Base-by-base conservation (phyloP, 1,140 invertebrate species). In the Drosophila grimshawi region DNA sequence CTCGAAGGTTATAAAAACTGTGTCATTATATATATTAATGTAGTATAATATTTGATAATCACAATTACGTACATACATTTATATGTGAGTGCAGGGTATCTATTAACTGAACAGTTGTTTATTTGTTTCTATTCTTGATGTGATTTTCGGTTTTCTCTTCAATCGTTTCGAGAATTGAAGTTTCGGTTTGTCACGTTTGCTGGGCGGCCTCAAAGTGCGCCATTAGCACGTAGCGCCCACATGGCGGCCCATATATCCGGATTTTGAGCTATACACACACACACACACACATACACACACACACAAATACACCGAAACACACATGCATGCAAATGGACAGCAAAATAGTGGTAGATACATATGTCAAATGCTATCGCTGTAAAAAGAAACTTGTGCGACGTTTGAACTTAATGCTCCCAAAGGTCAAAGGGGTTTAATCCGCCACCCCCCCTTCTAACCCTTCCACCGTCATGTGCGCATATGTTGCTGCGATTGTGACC, bases 321-420 rank as follows among this genome's bases (percentile, higher is more conserved):
- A 64, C 48, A 51, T 8, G 48, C 46, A 67, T 86, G 82, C 79
- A 86, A 86, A 86, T 86, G 64, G 59, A 66, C 63, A 61, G 75
- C 67, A 76, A 19, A 19, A 76, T 71, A 63, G 76, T 43, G 52
- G 51, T 51, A 61, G 45, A 53, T 51, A 70, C 65, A 67, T 74
- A 82, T 81, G 82, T 82, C 78, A 86, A 86, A 86, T 63, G 75
- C 59, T 74, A 60, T 51, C 30, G 55, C 72, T 53, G 37, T 39
- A 7, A 76, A 49, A 85, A 70, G 68, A 81, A 86, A 79, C 79
- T 86, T 82, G 61, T 66, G 55, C 82, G 83, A 88, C 82, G 79
- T 88, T 88, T 86, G 76, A 86, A 86, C 82, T 86, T 86, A 86
- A 82, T 81, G 75, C 49, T 62, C 37, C 8, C 51, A 86, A 88